A percentile compares a stretch with the other conserved stretches of the same genome.
Conservation (phyloP, 2,113 vertebrate genomes). For the Datnioides undecimradiatus region DNA sequence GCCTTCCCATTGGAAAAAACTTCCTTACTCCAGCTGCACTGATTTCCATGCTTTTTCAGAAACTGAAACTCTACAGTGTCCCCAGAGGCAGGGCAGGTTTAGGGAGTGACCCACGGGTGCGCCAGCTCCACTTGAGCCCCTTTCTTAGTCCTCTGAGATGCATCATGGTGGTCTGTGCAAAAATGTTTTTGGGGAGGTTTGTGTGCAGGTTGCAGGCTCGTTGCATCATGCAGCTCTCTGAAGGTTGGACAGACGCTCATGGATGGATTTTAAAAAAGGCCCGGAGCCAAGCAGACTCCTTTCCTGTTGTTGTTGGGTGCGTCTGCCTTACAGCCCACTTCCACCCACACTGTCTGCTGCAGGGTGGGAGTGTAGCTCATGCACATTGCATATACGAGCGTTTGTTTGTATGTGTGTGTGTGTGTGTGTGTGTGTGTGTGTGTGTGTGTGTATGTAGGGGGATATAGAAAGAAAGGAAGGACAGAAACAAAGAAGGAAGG, state of each 20-base stretch:
- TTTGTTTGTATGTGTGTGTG: background rate
- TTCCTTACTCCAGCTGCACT: background rate
- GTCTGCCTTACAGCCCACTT: conserved; percentile 64
- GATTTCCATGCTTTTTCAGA: background rate
- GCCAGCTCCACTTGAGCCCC: conserved; percentile 5
- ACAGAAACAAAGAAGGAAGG: background rate
- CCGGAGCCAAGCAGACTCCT: conserved; percentile 58
- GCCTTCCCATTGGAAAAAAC: conserved; percentile 1
- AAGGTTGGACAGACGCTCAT: conserved; percentile 50
- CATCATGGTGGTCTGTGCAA: background rate
- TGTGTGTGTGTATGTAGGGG: background rate
- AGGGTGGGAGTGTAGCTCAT: conserved; percentile 49
- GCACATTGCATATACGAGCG: conserved; percentile 28
- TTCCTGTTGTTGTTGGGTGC: conserved; percentile 74
- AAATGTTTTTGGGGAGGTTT: conserved; percentile 21
- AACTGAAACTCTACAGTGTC: background rate
- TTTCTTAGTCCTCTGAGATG: background rate
- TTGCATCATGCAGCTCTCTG: conserved; percentile 74
- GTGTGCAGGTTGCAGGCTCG: conserved; percentile 60
- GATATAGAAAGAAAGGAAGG: background rate
- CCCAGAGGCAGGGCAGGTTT: conserved; percentile 7
- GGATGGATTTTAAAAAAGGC: conserved; percentile 52
- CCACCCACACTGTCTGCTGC: conserved; percentile 67
- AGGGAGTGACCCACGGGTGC: background rate
- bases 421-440: background rate